These are phyloP conservation scores for Byasa hedistus DNA, from an alignment of 2,888 invertebrate species.

Conservation along the genomic window DNA sequence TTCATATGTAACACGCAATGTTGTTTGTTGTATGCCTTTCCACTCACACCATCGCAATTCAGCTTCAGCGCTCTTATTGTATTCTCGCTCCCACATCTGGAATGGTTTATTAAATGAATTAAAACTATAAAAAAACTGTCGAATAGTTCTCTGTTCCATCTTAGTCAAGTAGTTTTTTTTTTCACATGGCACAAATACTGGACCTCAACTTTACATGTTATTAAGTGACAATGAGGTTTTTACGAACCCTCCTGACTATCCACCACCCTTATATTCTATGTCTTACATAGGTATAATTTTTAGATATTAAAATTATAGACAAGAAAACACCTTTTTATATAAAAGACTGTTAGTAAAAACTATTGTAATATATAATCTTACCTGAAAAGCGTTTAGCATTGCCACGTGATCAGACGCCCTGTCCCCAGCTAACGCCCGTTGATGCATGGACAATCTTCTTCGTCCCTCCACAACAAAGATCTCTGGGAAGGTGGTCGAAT, in stretches of 20 bases:
- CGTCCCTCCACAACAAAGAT: constrained; percentile 91
- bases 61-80: constrained; percentile 84
- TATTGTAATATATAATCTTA: constrained; percentile 40
- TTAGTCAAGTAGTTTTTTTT: no score
- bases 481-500: constrained; percentile 96
- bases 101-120: no score
- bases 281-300: no score
- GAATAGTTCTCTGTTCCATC: background rate
- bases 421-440: constrained; percentile 91
- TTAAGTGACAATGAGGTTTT: no score
- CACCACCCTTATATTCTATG: no score
- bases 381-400: constrained; percentile 94
- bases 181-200: no score
- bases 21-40: constrained; percentile 93
- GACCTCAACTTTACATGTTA: no score
- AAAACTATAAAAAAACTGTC: background rate
- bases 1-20: constrained; percentile 94
- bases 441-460: constrained; percentile 89
- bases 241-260: no score
- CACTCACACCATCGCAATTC: constrained; percentile 94
- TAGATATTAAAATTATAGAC: no score
- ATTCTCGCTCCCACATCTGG: constrained; percentile 85
- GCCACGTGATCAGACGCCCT: constrained; percentile 97
- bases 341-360: background rate
- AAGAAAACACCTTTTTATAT: no score